phyloP scores from a whole-genome alignment of 2,113 vertebrate species.

The Carettochelys insculpta region DNA sequence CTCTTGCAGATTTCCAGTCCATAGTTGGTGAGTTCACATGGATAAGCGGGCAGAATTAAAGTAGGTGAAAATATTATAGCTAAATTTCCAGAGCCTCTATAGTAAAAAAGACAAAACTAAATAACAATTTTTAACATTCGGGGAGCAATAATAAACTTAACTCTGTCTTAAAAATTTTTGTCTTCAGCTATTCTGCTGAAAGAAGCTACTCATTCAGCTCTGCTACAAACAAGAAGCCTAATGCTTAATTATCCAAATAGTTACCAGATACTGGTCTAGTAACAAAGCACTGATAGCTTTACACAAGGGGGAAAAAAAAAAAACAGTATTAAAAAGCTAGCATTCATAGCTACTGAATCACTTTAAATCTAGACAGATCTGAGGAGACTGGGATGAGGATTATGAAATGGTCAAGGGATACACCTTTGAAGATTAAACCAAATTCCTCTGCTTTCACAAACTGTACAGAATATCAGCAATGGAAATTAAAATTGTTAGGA shows the following conservation, averaged over 20 bases:
- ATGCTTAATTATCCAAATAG: neutral
- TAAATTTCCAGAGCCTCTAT: neutral
- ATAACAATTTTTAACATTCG: neutral
- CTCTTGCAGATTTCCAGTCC: neutral
- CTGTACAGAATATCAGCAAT: neutral
- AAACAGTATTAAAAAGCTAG: neutral
- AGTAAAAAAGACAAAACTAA: neutral
- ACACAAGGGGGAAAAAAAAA: neutral
- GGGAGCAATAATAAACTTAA: neutral
- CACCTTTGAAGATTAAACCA: neutral
- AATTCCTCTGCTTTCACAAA: neutral
- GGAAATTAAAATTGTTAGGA: neutral
- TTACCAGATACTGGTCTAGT: neutral
- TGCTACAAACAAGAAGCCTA: neutral
- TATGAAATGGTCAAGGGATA: neutral
- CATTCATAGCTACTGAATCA: neutral
- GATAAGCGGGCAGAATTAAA: neutral
- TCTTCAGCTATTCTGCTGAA: neutral
- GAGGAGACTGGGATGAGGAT: neutral
- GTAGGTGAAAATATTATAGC: neutral
- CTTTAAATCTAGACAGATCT: neutral
- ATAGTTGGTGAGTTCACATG: rapidly evolving
- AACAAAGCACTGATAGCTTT: neutral
- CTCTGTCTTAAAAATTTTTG: neutral
- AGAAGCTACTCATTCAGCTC: neutral